A percentile compares a stretch with the other conserved stretches of the same genome.
Conservation (phyloP, 2,113 vertebrate species). For the Ascaphus truei region DNA sequence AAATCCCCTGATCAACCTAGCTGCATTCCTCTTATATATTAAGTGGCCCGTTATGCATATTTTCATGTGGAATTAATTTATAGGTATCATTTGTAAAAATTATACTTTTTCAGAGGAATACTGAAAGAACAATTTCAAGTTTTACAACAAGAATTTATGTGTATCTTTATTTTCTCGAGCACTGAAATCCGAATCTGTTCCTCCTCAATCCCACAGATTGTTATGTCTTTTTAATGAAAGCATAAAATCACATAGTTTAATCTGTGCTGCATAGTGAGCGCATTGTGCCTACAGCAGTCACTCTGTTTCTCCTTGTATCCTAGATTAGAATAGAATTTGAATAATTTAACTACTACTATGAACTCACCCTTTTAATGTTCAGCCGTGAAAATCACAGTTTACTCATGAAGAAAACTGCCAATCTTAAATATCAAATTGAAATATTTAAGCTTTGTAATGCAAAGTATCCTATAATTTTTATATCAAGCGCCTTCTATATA, state of each 20-base stretch:
- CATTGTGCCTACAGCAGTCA: slow-evolving; percentile 33
- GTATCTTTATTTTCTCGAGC: slow-evolving; percentile 36
- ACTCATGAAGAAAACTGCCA: slow-evolving; percentile 16
- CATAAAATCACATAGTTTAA: slow-evolving; percentile 37
- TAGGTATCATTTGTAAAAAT: slow-evolving; percentile 37
- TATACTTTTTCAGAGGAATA: slow-evolving; percentile 35
- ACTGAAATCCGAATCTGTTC: slow-evolving; percentile 36
- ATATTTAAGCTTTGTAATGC: slow-evolving; percentile 8
- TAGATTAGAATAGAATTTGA: slow-evolving; percentile 34
- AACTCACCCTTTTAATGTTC: slow-evolving; percentile 33
- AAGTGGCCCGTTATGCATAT: slow-evolving; percentile 31
- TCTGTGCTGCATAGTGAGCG: slow-evolving; percentile 32
- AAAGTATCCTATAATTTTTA: not conserved
- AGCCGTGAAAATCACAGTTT: slow-evolving; percentile 16
- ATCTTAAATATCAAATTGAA: slow-evolving; percentile 14
- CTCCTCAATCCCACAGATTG: slow-evolving; percentile 34
- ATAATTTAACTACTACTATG: slow-evolving; percentile 38
- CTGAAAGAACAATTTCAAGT: slow-evolving; percentile 37
- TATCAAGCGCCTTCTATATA: not conserved
- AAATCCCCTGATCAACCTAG: not conserved
- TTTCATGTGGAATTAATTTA: slow-evolving; percentile 35
- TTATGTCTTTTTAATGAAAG: slow-evolving; percentile 40
- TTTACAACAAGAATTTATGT: slow-evolving; percentile 38
- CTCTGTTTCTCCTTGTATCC: slow-evolving; percentile 28
- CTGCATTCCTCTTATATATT: slow-evolving; percentile 27